Evolutionary conservation across 2,888 invertebrate genomes (phyloP), one percentile per base, ranked within the genome.

Genomic region (Caenorhabditis doughertyi): DNA sequence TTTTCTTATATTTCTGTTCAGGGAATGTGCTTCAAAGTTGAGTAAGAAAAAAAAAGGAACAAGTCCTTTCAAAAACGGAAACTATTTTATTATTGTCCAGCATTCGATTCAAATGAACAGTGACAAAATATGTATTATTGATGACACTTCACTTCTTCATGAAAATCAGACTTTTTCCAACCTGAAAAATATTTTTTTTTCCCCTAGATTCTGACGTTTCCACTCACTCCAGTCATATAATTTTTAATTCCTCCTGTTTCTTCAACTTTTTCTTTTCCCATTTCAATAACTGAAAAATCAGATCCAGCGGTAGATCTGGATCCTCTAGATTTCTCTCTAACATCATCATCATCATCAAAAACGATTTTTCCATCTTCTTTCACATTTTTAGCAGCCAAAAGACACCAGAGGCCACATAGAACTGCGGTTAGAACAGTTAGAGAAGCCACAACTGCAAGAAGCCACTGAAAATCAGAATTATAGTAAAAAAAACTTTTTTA

Each of bases 361-460:
- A 23, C 4, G 23, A 35, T 1, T 9, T 9, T 51, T 13, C 47
- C 65, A 8, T 65, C 55, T 16, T 58, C 25, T 49, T 51, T 67
- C 35, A 76, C 39, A 47, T 76, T 56, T 23, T 39, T 58, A 4
- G 74, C 74, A 13, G 74, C 65, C n/a, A 65, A 16, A 18, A 76
- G 39, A 44, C 74, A 76, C 74, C 74, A 76, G 4, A 58, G 4
- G 1, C 74, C 74, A 58, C 74, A 65, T 11, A 56, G 13, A 29
- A 76, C 8, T 5, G 53, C 42, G 13, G 47, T 0, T 8, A 64
- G 25, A 21, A 56, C 25, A n/a, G 18, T 18, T 16, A 65, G 8
- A 9, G 47, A 25, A n/a, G 23, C n/a, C 16, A 47, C 29, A 13
- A 65, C 16, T 8, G 65, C 16, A 4, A 62, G 55, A 35, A 32